These are phyloP conservation scores for Pachydiplax longipennis DNA, from an alignment of 2,888 invertebrate species.

Conservation along the genomic window DNA sequence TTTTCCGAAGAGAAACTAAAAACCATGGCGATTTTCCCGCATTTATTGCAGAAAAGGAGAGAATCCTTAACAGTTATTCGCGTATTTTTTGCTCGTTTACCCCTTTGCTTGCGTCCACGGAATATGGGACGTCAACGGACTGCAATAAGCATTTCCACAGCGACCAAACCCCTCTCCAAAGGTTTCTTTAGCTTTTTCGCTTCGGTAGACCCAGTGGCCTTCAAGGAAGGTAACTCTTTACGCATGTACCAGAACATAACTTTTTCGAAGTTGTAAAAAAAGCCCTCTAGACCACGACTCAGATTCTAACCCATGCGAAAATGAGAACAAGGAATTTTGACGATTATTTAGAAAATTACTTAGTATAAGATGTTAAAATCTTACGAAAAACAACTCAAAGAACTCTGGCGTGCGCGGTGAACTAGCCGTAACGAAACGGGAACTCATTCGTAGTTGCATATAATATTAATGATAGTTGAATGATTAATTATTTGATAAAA, in stretches of 20 bases:
- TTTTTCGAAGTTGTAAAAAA: not conserved
- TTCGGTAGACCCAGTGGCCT: not conserved
- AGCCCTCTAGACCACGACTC: not conserved
- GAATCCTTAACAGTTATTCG: not conserved
- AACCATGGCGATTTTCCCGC: not conserved
- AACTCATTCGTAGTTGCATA: too few relatives aligned
- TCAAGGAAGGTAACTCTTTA: not conserved
- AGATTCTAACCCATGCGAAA: not conserved
- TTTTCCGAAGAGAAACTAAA: not conserved
- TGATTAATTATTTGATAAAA: too few relatives aligned
- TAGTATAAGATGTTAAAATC: too few relatives aligned
- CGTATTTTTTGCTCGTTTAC: not conserved
- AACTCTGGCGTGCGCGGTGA: too few relatives aligned
- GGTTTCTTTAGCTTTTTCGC: not conserved
- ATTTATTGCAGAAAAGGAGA: not conserved
- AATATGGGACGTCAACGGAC: not conserved
- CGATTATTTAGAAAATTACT: not conserved
- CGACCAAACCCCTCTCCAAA: not conserved
- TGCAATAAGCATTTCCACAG: not conserved
- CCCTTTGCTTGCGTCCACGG: not conserved
- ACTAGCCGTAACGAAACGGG: too few relatives aligned
- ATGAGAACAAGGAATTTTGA: not conserved
- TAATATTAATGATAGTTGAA: too few relatives aligned
- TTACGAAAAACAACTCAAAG: too few relatives aligned
- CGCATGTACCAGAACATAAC: not conserved